Base-by-base conservation (phyloP, 2,113 vertebrate genomes). In the Theristicus caerulescens region DNA sequence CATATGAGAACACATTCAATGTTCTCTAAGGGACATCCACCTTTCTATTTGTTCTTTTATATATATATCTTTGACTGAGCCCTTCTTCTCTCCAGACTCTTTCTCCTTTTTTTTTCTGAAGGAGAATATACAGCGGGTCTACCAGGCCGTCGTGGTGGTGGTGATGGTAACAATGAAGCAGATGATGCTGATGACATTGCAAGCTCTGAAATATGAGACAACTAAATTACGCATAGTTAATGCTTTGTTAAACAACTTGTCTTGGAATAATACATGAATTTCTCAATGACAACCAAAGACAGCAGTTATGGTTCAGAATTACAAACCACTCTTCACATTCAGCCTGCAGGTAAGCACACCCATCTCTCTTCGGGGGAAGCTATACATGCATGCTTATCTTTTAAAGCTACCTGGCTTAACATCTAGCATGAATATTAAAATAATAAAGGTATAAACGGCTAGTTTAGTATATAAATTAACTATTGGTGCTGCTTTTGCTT, bases 381-480 rank as follows among this genome's bases (percentile, higher is more conserved):
- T 5, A 7, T 1, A 8, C 3, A 10, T 0, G 2, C 5, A 0
- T 0, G 1, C 9, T 19, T 25, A 32, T 3, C 8, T 16, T 26
- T 27, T 1, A 11, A 13, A 27, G 47, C 31, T 9, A 6, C 1
- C 3, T 1, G 31, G 26, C 3, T 20, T 16, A n/a, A 42, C 14
- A 15, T 10, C 31, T 3, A 10, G 14, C 10, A 8, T 2, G 8
- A 7, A 1, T 7, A 19, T 16, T 1, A 15, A 3, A 58, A 27
- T 0, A 25, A 15, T 0, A 1, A 5, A 3, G 0, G 6, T 22
- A 17, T 3, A 7, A 14, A 7, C 4, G 4, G 20, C 16, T 34
- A 6, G 6, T 20, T 54, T 42, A 13, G 6, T 6, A 10, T 4
- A 10, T 2, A 34, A 44, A 12, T 6, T 16, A n/a, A 34, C 17